Percentiles rank a stretch among this genome's conserved stretches.
These are phyloP conservation scores for Phalacrocorax pelagicus DNA, from an alignment of 2,113 vertebrate species.

Conservation along the genomic window DNA sequence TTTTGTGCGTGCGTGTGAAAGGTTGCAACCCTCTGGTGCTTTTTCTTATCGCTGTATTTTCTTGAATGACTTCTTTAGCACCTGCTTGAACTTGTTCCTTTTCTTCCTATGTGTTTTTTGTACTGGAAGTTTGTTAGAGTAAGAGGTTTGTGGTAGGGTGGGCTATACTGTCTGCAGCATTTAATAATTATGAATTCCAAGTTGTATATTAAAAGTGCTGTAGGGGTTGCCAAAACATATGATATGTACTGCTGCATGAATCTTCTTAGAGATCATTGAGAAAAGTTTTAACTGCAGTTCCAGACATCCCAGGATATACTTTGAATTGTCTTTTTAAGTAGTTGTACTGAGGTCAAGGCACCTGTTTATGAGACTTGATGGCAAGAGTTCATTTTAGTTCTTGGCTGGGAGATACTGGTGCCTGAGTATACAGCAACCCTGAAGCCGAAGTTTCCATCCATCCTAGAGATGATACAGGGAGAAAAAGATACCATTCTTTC, in stretches of 20 bases:
- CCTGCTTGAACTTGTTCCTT: accelerated
- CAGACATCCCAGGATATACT: background rate
- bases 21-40: background rate
- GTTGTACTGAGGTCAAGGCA: background rate
- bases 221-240: background rate
- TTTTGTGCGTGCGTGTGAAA: background rate
- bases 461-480: background rate
- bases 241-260: accelerated
- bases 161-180: accelerated
- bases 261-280: accelerated
- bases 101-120: accelerated
- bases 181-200: background rate
- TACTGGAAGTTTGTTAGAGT: background rate
- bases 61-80: accelerated
- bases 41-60: accelerated
- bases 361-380: accelerated
- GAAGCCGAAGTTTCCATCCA: background rate
- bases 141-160: background rate
- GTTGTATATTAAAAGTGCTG: accelerated
- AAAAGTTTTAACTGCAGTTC: background rate
- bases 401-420: background rate
- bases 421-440: accelerated
- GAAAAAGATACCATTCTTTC: background rate
- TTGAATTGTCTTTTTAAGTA: accelerated
- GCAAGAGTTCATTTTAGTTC: background rate